phyloP scores from a whole-genome alignment of 2,888 invertebrate genomes.

The Bombylius major region DNA sequence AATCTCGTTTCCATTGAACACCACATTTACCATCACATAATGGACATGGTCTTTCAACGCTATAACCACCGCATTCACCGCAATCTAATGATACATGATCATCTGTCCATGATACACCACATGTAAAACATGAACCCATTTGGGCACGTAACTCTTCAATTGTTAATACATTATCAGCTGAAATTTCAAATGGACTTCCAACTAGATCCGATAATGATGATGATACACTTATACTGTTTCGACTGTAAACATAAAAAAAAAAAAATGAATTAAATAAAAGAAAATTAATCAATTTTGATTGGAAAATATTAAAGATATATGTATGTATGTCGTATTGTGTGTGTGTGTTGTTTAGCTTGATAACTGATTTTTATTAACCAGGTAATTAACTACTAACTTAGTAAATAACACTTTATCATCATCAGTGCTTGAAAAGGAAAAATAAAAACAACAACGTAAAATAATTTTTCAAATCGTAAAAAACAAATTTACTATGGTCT shows the following conservation, averaged over 20 bases:
- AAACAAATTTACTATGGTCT: too few relatives aligned
- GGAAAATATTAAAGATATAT: too few relatives aligned
- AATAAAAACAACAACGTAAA: too few relatives aligned
- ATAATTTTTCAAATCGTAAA: too few relatives aligned
- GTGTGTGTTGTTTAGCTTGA: too few relatives aligned
- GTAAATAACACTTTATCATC: too few relatives aligned
- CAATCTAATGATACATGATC: slow-evolving; percentile 66
- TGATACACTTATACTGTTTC: slow-evolving; percentile 33
- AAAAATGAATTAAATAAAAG: slow-evolving; percentile 1
- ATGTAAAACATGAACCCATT: slow-evolving; percentile 62
- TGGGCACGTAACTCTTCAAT: slow-evolving; percentile 59
- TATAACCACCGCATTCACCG: slow-evolving; percentile 67
- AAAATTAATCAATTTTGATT: neutral
- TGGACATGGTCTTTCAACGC: slow-evolving; percentile 61
- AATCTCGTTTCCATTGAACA: slow-evolving; percentile 60
- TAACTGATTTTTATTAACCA: too few relatives aligned
- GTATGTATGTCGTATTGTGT: too few relatives aligned
- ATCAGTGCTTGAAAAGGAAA: too few relatives aligned
- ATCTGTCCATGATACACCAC: slow-evolving; percentile 69
- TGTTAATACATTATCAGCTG: slow-evolving; percentile 43
- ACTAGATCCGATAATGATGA: slow-evolving; percentile 35
- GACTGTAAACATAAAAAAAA: slow-evolving; percentile 22
- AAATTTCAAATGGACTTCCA: slow-evolving; percentile 33
- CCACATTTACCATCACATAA: slow-evolving; percentile 62
- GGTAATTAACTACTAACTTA: too few relatives aligned